These are phyloP conservation scores for Morphnarchus princeps DNA, from an alignment of 2,113 vertebrate species.

Conservation along the genomic window DNA sequence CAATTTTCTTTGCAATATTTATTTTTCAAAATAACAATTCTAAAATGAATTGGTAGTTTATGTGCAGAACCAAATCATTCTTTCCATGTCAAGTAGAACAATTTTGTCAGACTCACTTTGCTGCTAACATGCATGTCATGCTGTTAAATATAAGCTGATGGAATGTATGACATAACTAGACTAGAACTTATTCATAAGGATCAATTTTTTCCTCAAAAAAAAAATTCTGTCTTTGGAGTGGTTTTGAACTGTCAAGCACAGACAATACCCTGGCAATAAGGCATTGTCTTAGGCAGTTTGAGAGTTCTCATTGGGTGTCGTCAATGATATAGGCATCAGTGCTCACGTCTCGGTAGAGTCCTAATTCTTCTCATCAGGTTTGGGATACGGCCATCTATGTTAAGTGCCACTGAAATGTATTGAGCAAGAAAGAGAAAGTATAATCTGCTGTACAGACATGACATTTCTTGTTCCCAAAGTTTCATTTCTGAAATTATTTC, in stretches of 20 bases:
- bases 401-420: background rate
- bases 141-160: conserved; percentile 2
- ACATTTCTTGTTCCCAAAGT: background rate
- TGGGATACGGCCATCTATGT: background rate
- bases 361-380: background rate
- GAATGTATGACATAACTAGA: background rate
- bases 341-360: accelerated
- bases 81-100: conserved; percentile 10
- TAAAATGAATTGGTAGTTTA: background rate
- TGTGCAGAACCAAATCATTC: background rate
- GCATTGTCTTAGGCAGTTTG: background rate
- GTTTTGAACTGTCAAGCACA: background rate
- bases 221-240: background rate
- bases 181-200: background rate
- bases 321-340: background rate
- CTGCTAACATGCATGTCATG: background rate
- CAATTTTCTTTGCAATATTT: conserved; percentile 32
- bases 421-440: background rate
- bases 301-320: background rate
- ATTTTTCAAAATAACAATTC: conserved; percentile 3
- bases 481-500: background rate
- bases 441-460: background rate
- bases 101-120: conserved; percentile 35
- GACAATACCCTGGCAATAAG: background rate
- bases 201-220: background rate